Evolutionary conservation across 2,113 vertebrate species (phyloP), one percentile per base, ranked within the genome.

Genomic region (Sceloporus tristichus): DNA sequence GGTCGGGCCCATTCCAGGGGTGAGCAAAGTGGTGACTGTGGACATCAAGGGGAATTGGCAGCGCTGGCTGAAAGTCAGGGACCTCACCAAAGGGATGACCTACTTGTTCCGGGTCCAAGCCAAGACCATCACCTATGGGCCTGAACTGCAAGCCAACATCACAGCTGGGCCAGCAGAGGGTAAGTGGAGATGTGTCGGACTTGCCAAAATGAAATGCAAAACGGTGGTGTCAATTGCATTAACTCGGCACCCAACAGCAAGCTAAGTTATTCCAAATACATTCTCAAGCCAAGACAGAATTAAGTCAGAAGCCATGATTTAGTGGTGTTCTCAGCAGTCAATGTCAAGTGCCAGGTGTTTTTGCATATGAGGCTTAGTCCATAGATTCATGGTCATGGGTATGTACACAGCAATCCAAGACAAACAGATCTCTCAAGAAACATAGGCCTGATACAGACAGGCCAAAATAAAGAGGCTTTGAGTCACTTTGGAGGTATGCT

Each of bases 21-120:
- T 99, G 90, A 99, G 97, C 92, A 99, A 98, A 95, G 98, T 99
- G 93, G 98, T 99, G 95, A 99, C 98, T 0, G 98, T 99, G 96
- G 98, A 98, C 16, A 98, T 99, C 62, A 97, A 97, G 86, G 98
- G 98, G 75, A 98, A 97, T 95, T 97, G 98, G 98, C 98, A 98
- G 66, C 98, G 97, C 75, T 99, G 98, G 98, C 93, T 99, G 81
- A 98, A 98, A 94, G 98, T 99, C 82, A 97, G 98, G 53, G 98
- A 99, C 90, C 97, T 99, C 91, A 97, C 97, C 79, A 98, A 97
- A 87, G 98, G 98, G 27, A 92, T 97, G 38, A 98, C 97, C 40
- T 99, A 99, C 94, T 94, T 96, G 78, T 99, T 99, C 96, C 96
- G 96, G 4, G 97, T 98, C 38, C 98, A 98, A 92, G 98, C 98